phyloP scores from a whole-genome alignment of 1,140 invertebrate genomes.

The Sipha flava region DNA sequence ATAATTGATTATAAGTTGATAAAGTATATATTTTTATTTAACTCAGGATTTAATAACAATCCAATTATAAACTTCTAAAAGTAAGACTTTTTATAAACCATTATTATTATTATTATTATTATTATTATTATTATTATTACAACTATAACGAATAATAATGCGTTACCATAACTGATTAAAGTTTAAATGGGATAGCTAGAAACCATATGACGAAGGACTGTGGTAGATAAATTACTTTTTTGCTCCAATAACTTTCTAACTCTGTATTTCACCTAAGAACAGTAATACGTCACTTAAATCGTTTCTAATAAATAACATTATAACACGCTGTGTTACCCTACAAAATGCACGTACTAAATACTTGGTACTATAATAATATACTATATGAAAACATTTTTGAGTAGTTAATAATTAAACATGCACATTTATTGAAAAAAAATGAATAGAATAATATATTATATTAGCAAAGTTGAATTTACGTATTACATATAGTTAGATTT shows the following conservation, averaged over 20 bases:
- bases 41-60: neutral
- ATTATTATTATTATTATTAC: neutral
- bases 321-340: too few species aligned
- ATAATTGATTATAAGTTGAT: neutral
- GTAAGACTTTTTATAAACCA: neutral
- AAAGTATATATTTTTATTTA: neutral
- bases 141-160: neutral
- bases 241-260: neutral
- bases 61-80: neutral
- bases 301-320: neutral
- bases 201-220: neutral
- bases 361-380: too few species aligned
- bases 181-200: neutral
- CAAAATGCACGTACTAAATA: too few species aligned
- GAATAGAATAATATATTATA: too few species aligned
- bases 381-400: too few species aligned
- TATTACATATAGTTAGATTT: too few species aligned
- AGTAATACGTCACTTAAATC: neutral
- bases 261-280: neutral
- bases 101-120: neutral
- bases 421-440: too few species aligned
- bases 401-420: too few species aligned
- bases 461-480: too few species aligned
- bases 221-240: conserved; percentile 12
- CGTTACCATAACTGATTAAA: neutral